Evolutionary conservation across 2,888 invertebrate species (phyloP), one percentile per base, ranked within the genome.

Genomic region (Sinohyriopsis cumingii): DNA sequence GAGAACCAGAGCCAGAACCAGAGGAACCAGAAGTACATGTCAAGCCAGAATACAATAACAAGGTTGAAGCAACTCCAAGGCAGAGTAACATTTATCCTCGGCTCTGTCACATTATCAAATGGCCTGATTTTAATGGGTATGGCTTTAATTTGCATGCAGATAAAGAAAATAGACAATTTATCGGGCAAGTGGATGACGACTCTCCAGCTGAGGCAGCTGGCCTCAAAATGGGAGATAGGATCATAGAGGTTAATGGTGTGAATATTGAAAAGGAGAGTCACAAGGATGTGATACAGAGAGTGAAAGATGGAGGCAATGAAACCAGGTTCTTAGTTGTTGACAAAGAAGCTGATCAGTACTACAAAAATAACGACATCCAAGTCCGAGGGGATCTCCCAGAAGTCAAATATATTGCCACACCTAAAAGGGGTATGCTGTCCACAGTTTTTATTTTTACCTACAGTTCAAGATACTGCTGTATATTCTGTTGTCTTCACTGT

Each of bases 121-220:
- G 95, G 92, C 93, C 94, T 67, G 94, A 95, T 89, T 97, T 97
- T 91, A 96, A 98, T 90, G 99, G 99, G 55, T 99, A 98, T 90
- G 99, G 99, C 20, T 99, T 99, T 91, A 99, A 99, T 91, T 92
- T 99, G 80, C 98, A 99, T 91, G 98, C 98, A 59, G 98, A 98
- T 91, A 96, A 96, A 90, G 94, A 95, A 76, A 96, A 96, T 89
- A 94, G 94, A 20, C 98, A 98, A 91, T 97, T 94, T 90, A 96
- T 98, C 88, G 98, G 98, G 59, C 96, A 97, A 91, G 96, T 99
- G 69, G 99, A 99, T 91, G 84, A 80, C 7, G 89, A 88, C 60
- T 90, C 90, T 0, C 91, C 92, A 6, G 91, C 91, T 5, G 87
- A 89, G 67, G 77, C 79, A n/a, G 95, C 95, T 5, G 95, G 92